Base-by-base conservation (phyloP, 2,888 invertebrate genomes). In the Lasius fuliginosus region DNA sequence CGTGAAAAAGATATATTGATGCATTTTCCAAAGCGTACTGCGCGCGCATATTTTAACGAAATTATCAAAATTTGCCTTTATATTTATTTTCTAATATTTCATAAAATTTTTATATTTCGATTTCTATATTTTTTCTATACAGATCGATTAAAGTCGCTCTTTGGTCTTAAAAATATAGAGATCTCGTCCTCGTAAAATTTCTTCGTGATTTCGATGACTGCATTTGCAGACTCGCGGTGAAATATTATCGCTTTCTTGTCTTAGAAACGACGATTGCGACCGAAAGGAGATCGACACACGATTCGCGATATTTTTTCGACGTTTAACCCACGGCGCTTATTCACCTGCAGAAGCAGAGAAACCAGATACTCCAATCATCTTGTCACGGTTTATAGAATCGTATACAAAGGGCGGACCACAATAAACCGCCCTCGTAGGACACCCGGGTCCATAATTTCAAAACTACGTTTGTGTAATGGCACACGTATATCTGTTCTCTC, bases 381-480 rank as follows among this genome's bases (percentile, higher is more conserved):
- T 94, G 94, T 94, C 94, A 94, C 88, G 91, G 92, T 88, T 94
- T 91, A 92, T 93, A 93, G 93, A 94, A 93, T 89, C 87, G 87
- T 89, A 89, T 90, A 94, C 93, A 94, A 94, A 92, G 92, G 91
- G 93, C 92, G 92, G 89, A 88, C 92, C 93, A 94, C 94, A 94
- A 94, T 94, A 94, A 94, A 94, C 94, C 94, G 94, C 94, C 94
- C 92, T 92, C 91, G 91, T 84, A 90, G 91, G 92, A 93, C 94
- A 92, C 93, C 92, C 91, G 87, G 86, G 89, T 86, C 83, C 88
- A 71, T 49, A 71, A 73, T 79, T 27, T 9, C 6, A 77, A 15
- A 30, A 27, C n/a, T 36, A 12, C 27, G 60, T 27, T 49, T 15
- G 36, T 79, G 33, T 36, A 42, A 18, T 12, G 27, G 36, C 33